These are phyloP conservation scores for Scaptodrosophila lebanonensis DNA, from an alignment of 1,140 invertebrate species.

Conservation along the genomic window DNA sequence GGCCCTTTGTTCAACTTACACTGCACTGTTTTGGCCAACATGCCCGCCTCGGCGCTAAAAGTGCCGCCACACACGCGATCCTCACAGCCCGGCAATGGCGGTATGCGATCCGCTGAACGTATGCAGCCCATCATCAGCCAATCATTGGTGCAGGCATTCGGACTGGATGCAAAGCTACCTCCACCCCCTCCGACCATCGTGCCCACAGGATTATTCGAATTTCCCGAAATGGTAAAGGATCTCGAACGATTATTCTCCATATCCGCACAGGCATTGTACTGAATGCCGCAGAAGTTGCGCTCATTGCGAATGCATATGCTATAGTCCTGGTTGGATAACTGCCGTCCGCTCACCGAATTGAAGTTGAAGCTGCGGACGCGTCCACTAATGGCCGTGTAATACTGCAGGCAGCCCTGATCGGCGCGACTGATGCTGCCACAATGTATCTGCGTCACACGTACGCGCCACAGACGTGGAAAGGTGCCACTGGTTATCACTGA, in stretches of 20 bases:
- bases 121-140: conserved; percentile 88
- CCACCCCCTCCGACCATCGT: conserved; percentile 83
- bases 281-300: conserved; percentile 92
- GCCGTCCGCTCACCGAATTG: conserved; percentile 84
- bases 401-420: conserved; percentile 90
- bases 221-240: conserved; percentile 85
- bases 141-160: conserved; percentile 83
- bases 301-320: conserved; percentile 90
- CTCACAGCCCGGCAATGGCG: conserved; percentile 76
- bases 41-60: conserved; percentile 78
- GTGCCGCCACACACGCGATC: conserved; percentile 79
- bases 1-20: conserved; percentile 72
- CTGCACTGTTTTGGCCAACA: conserved; percentile 77
- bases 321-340: conserved; percentile 93
- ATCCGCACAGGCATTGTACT: conserved; percentile 86
- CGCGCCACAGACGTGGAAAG: conserved; percentile 87
- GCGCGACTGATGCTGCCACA: conserved; percentile 85
- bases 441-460: conserved; percentile 87
- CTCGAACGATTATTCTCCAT: conserved; percentile 80
- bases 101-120: conserved; percentile 73
- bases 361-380: conserved; percentile 90
- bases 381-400: conserved; percentile 87
- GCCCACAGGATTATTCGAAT: conserved; percentile 82
- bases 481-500: conserved; percentile 88
- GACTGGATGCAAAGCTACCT: conserved; percentile 46